These are phyloP conservation scores for Pleuronectes platessa DNA, from an alignment of 2,113 vertebrate species.

Conservation along the genomic window DNA sequence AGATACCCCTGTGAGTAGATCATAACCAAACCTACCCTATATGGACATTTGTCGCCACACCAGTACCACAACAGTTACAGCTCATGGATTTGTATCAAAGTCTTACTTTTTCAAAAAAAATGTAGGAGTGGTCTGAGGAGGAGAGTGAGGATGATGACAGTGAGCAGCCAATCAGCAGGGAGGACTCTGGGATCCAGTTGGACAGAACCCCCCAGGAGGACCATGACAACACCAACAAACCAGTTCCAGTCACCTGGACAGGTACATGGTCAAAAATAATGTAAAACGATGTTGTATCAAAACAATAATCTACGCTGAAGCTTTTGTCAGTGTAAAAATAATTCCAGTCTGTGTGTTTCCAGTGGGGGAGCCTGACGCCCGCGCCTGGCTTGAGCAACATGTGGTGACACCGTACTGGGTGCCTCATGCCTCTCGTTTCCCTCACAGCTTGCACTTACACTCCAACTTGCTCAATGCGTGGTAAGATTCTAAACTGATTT, in stretches of 20 bases:
- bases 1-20: slow-evolving; percentile 91
- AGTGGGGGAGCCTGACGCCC: slow-evolving; percentile 88
- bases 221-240: slow-evolving; percentile 85
- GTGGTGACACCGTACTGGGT: slow-evolving; percentile 94
- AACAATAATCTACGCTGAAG: neutral
- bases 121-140: slow-evolving; percentile 93
- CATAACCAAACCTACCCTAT: neutral
- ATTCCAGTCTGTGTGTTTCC: slow-evolving; percentile 27
- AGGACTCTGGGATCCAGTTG: slow-evolving; percentile 97
- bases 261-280: slow-evolving; percentile 46
- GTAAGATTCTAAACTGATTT: slow-evolving; percentile 75
- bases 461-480: slow-evolving; percentile 95
- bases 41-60: neutral
- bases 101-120: too few relatives aligned
- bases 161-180: slow-evolving; percentile 91
- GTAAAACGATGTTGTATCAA: neutral
- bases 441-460: slow-evolving; percentile 94
- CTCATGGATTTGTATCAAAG: neutral
- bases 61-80: neutral
- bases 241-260: slow-evolving; percentile 79
- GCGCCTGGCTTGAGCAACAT: slow-evolving; percentile 92
- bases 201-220: slow-evolving; percentile 95
- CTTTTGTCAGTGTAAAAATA: neutral
- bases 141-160: slow-evolving; percentile 91
- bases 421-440: slow-evolving; percentile 83